Evolutionary conservation across 2,113 vertebrate species (phyloP), one percentile per base, ranked within the genome.

Genomic region (Elachura formosa): DNA sequence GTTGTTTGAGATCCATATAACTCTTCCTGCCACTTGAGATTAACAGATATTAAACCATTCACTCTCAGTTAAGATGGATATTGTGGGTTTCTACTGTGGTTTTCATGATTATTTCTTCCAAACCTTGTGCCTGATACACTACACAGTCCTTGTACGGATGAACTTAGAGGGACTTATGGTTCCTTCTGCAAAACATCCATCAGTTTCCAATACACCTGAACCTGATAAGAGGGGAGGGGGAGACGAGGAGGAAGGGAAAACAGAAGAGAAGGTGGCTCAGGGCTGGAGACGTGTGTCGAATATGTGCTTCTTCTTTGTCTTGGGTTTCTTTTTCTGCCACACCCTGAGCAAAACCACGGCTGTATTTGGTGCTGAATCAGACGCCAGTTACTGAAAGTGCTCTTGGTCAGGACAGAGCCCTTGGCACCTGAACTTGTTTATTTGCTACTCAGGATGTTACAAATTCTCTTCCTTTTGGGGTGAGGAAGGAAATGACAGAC

Each of bases 361-460:
- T 54, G 34, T 13, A 4, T 58, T 80, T 68, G 78, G 36, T 74
- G 75, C 84, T 67, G 87, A 76, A 68, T 36, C 41, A 69, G 59
- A 54, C 4, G 63, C 4, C 2, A 4, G 14, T 46, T 61, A 41
- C 78, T 0, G 5, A 41, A 51, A 79, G 33, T 74, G 63, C 48
- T 54, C 46, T 64, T 8, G 46, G 63, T 84, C 58, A 46, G 43
- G 56, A 26, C 52, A 12, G 4, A 12, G 49, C 2, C 16, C 55
- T 67, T 16, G 45, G 56, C 33, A 91, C 93, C 89, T 91, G 87
- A 58, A 34, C 68, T 80, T 95, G 87, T 92, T 97, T 97, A 31
- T 74, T 61, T 84, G 54, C 75, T 90, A 10, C 63, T 83, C 92
- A 94, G 90, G 82, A 75, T 92, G 82, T 96, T 96, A 67, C 87